Percentiles rank a stretch among this genome's conserved stretches.
These are phyloP conservation scores for Argynnis bischoffii DNA, from an alignment of 2,888 invertebrate genomes.

Conservation along the genomic window DNA sequence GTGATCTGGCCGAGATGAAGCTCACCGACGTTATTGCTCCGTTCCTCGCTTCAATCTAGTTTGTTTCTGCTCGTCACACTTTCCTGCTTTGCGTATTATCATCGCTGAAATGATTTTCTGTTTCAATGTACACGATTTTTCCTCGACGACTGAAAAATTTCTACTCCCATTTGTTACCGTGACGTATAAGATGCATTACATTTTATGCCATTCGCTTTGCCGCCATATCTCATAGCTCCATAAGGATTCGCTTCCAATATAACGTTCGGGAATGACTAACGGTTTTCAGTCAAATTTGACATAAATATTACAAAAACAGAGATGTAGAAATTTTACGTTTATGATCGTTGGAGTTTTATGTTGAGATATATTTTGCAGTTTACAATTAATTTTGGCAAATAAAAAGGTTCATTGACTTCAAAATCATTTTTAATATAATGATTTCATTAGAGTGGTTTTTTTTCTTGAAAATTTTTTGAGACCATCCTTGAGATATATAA, in stretches of 20 bases:
- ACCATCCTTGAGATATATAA: too few relatives aligned
- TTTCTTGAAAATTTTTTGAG: too few relatives aligned
- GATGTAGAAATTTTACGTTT: slow-evolving; percentile 26
- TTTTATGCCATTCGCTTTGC: slow-evolving; percentile 61
- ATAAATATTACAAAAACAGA: slow-evolving; percentile 41
- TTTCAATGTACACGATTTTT: slow-evolving; percentile 49
- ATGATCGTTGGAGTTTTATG: too few relatives aligned
- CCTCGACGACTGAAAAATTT: slow-evolving; percentile 51
- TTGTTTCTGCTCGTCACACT: slow-evolving; percentile 66
- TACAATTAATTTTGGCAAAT: too few relatives aligned
- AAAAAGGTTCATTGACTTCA: too few relatives aligned
- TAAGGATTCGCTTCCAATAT: slow-evolving; percentile 65
- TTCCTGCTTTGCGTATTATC: slow-evolving; percentile 60
- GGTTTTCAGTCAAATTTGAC: slow-evolving; percentile 48
- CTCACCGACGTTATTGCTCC: slow-evolving; percentile 70
- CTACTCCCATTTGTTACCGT: slow-evolving; percentile 61
- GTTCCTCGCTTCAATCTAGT: slow-evolving; percentile 68
- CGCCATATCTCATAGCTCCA: slow-evolving; percentile 61
- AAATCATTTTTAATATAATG: too few relatives aligned
- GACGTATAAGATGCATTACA: slow-evolving; percentile 64
- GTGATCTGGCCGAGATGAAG: slow-evolving; percentile 78
- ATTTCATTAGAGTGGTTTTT: too few relatives aligned
- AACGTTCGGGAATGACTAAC: slow-evolving; percentile 60
- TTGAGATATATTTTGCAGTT: too few relatives aligned
- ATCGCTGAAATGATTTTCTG: slow-evolving; percentile 61